A percentile compares a stretch with the other conserved stretches of the same genome.
These are phyloP conservation scores for Hymenopus coronatus DNA, from an alignment of 2,888 invertebrate genomes.

Conservation along the genomic window DNA sequence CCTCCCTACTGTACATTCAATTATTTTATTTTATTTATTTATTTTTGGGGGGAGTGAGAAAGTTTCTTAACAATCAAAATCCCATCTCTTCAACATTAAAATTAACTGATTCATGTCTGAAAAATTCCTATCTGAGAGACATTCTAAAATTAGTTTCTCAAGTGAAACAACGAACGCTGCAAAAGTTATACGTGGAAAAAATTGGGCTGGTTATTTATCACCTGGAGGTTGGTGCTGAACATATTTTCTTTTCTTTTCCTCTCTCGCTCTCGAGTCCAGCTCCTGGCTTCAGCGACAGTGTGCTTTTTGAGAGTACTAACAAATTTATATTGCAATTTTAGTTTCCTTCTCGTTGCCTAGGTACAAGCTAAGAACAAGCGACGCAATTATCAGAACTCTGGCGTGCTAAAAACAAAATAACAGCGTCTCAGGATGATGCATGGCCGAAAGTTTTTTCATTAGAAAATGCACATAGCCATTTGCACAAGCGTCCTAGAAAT, in stretches of 20 bases:
- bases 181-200: too few relatives aligned
- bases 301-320: not conserved
- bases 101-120: too few relatives aligned
- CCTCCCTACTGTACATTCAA: too few relatives aligned
- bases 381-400: not conserved
- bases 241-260: not conserved
- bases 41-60: too few relatives aligned
- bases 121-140: too few relatives aligned
- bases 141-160: not conserved
- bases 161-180: too few relatives aligned
- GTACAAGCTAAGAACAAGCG: not conserved
- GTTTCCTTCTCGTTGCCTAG: not conserved
- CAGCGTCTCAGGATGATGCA: conserved; percentile 5
- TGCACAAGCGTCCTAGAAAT: conserved; percentile 1
- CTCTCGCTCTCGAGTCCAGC: not conserved
- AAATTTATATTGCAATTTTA: not conserved
- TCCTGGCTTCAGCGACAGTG: not conserved
- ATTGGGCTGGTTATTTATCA: not conserved
- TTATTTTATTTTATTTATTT: too few relatives aligned
- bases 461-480: conserved; percentile 20
- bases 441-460: conserved; percentile 19
- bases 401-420: not conserved
- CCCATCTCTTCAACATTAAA: too few relatives aligned
- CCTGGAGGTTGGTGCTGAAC: not conserved
- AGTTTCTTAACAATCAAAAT: too few relatives aligned